A percentile compares a stretch with the other conserved stretches of the same genome.
Conservation (phyloP, 1,140 invertebrate genomes). For the Formica selysi region DNA sequence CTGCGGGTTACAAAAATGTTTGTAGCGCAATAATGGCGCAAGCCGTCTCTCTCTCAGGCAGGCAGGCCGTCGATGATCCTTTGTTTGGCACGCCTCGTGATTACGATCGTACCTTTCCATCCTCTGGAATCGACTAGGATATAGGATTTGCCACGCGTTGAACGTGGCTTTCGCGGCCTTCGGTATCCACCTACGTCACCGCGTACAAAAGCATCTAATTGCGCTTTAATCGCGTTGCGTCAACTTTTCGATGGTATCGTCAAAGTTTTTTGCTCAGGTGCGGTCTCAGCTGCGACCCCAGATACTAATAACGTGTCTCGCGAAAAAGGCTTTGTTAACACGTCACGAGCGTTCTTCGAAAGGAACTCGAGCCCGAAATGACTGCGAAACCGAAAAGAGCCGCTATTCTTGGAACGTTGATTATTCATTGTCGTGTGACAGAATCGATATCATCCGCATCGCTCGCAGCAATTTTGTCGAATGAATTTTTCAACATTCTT, state of each 20-base stretch:
- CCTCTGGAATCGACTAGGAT: conserved; percentile 4
- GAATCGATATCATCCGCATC: conserved; percentile 17
- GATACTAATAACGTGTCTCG: conserved; percentile 12
- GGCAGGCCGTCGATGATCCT: conserved; percentile 30
- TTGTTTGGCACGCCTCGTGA: conserved; percentile 53
- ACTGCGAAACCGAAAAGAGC: neutral
- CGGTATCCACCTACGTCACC: conserved; percentile 56
- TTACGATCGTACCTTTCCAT: conserved; percentile 62
- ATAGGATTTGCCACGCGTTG: neutral
- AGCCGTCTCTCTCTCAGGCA: neutral
- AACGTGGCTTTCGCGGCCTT: conserved; percentile 48
- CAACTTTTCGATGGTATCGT: conserved; percentile 25
- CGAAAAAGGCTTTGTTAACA: conserved; percentile 19
- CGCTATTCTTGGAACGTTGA: conserved; percentile 7
- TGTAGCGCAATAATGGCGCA: conserved; percentile 44
- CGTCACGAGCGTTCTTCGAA: neutral
- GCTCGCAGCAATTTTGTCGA: neutral
- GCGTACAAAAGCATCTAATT: conserved; percentile 44
- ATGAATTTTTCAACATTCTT: neutral
- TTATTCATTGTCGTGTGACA: conserved; percentile 39
- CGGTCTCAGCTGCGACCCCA: neutral
- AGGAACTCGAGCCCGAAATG: neutral
- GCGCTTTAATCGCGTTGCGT: conserved; percentile 54
- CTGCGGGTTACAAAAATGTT: conserved; percentile 42
- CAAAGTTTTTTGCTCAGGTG: conserved; percentile 22